phyloP scores from a whole-genome alignment of 2,888 invertebrate genomes.

The Spodoptera littoralis region DNA sequence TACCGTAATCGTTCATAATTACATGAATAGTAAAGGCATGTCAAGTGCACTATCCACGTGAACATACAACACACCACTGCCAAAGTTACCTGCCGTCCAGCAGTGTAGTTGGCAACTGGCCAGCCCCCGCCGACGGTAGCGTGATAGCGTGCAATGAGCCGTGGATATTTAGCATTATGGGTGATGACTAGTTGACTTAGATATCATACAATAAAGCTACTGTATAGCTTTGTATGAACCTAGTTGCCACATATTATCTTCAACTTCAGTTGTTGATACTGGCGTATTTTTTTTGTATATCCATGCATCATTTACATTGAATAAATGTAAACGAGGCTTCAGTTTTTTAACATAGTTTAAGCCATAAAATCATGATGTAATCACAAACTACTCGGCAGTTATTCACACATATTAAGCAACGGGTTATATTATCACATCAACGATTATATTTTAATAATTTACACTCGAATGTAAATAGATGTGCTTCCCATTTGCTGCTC shows the following conservation, averaged over 20 bases:
- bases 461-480: neutral
- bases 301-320: too few relatives aligned
- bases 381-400: too few relatives aligned
- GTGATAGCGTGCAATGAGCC: conserved; percentile 57
- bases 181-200: conserved; percentile 47
- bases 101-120: conserved; percentile 51
- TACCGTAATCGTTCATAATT: too few relatives aligned
- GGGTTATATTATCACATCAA: too few relatives aligned
- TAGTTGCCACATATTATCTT: too few relatives aligned
- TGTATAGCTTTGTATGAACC: conserved; percentile 2
- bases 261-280: too few relatives aligned
- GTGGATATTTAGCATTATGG: conserved; percentile 52
- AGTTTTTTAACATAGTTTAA: too few relatives aligned
- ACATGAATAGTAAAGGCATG: neutral
- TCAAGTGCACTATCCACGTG: conserved; percentile 21
- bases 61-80: conserved; percentile 36
- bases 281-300: too few relatives aligned
- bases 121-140: conserved; percentile 48
- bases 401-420: too few relatives aligned
- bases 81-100: conserved; percentile 58
- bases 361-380: too few relatives aligned
- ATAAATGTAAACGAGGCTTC: too few relatives aligned
- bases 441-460: too few relatives aligned
- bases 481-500: conserved; percentile 22
- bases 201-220: conserved; percentile 22